These are phyloP conservation scores for Balaenoptera acutorostrata DNA, from an alignment of 2,113 vertebrate species.

Conservation along the genomic window DNA sequence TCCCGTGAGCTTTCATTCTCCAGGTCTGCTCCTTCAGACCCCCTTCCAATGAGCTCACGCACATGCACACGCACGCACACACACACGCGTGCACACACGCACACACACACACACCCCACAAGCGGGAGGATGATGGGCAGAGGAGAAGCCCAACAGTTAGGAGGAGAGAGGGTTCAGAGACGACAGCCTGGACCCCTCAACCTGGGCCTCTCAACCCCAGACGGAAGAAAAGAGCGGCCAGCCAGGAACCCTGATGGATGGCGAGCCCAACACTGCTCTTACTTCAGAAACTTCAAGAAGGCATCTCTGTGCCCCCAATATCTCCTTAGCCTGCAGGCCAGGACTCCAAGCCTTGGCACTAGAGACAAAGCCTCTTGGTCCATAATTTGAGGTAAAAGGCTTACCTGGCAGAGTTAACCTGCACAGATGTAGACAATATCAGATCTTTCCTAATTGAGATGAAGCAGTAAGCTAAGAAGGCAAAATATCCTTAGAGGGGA, in stretches of 20 bases:
- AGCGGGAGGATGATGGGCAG: background rate
- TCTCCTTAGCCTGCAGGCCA: background rate
- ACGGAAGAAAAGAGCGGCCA: background rate
- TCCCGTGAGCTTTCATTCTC: background rate
- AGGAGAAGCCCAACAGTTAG: background rate
- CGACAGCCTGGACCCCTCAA: background rate
- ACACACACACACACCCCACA: too few relatives aligned
- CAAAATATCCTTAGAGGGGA: background rate
- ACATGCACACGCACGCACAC: accelerated
- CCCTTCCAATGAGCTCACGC: background rate
- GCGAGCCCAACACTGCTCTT: background rate
- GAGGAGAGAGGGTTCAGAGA: background rate
- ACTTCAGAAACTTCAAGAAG: background rate
- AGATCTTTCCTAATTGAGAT: background rate
- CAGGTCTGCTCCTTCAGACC: background rate
- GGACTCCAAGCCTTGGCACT: background rate
- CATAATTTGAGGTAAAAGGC: background rate
- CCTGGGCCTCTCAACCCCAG: background rate
- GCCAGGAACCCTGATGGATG: accelerated
- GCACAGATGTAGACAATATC: background rate
- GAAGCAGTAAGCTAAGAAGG: background rate
- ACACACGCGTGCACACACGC: background rate
- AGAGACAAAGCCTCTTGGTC: background rate
- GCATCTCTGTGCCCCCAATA: background rate
- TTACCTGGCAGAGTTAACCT: background rate